A percentile compares a stretch with the other conserved stretches of the same genome.
Evolutionary conservation across 2,113 vertebrate genomes (phyloP).

Genomic region (Macheiramphus alcinus): DNA sequence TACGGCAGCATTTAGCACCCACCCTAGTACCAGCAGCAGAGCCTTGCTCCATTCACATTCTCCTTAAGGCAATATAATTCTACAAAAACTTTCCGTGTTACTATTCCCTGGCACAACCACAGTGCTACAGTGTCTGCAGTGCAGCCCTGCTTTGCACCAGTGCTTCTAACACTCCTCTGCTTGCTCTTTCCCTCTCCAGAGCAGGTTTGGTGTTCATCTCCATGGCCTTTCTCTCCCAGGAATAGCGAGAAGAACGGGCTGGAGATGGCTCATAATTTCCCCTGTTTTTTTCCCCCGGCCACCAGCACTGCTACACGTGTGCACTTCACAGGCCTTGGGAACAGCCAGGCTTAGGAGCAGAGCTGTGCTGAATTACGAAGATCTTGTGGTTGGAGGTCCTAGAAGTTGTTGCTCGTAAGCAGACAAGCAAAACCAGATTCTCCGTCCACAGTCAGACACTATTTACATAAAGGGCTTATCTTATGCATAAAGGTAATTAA

Average conservation of each 20-base stretch:
- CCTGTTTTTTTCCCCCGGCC: rapidly evolving
- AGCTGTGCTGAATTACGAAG: not conserved
- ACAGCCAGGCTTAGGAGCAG: not conserved
- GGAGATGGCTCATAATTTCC: not conserved
- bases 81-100: not conserved
- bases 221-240: not conserved
- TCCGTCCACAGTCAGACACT: not conserved
- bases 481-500: not conserved
- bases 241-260: not conserved
- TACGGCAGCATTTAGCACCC: not conserved
- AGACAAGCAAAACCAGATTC: not conserved
- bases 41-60: not conserved
- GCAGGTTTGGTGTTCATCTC: not conserved
- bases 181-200: not conserved
- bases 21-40: not conserved
- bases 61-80: not conserved
- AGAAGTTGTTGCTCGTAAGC: not conserved
- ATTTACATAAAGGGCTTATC: not conserved
- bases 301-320: not conserved
- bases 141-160: not conserved
- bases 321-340: not conserved
- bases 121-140: not conserved
- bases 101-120: not conserved
- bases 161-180: not conserved
- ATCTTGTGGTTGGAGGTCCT: not conserved